Percentiles rank a stretch among this genome's conserved stretches.
Conservation (phyloP, 1,140 invertebrate species). For the Diorhabda sublineata region DNA sequence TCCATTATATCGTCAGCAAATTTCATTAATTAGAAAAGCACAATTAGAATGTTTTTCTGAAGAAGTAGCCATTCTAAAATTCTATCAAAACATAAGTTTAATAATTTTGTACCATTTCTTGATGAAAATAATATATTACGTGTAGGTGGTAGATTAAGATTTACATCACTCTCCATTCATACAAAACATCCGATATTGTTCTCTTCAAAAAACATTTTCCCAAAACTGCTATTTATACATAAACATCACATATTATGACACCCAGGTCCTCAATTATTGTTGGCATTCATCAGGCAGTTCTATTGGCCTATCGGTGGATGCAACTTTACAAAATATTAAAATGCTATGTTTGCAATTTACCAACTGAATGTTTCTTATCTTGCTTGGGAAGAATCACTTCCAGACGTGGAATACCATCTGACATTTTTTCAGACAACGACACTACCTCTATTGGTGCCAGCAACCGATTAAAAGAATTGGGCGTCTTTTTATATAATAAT, state of each 20-base stretch:
- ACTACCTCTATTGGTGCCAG: neutral
- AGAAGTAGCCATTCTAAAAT: no score
- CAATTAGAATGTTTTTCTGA: no score
- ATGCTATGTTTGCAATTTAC: constrained; percentile 7
- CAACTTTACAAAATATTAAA: constrained; percentile 10
- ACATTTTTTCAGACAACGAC: neutral
- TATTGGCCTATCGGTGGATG: neutral
- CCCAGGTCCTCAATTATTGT: neutral
- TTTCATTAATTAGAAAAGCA: no score
- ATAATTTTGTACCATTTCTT: no score
- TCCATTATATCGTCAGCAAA: no score
- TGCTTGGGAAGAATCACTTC: neutral
- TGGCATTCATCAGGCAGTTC: neutral
- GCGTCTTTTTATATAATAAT: neutral
- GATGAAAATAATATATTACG: no score
- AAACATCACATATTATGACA: neutral
- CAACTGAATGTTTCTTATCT: neutral
- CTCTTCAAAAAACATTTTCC: no score
- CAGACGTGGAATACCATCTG: neutral
- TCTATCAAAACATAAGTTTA: no score
- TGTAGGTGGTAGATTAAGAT: no score
- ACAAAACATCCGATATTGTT: no score
- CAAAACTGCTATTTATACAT: neutral
- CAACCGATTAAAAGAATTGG: neutral
- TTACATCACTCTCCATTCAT: no score